These are phyloP conservation scores for Dendrolimus pini DNA, from an alignment of 2,888 invertebrate species.

Conservation along the genomic window DNA sequence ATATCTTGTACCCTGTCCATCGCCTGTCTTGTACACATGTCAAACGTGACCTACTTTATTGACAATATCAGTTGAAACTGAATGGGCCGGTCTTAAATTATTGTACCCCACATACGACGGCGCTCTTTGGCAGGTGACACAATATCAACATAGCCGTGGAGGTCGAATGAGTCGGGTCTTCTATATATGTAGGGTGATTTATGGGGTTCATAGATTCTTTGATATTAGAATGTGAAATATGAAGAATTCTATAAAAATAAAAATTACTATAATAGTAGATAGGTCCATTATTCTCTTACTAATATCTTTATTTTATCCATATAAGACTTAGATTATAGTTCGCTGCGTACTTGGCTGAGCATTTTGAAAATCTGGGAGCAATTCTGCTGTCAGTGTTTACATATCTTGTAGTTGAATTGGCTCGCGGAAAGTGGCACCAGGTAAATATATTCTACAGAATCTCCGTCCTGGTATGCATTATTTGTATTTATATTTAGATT, in stretches of 20 bases:
- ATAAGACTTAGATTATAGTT: too few species aligned
- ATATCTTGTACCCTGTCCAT: neutral
- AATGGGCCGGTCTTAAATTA: conserved; percentile 41
- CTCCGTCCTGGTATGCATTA: too few species aligned
- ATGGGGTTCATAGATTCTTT: neutral
- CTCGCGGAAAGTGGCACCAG: too few species aligned
- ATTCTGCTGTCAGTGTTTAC: too few species aligned
- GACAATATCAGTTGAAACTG: conserved; percentile 33
- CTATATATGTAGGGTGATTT: neutral
- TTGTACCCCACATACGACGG: conserved; percentile 23
- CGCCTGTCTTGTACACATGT: neutral
- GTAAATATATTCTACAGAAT: too few species aligned
- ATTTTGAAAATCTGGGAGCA: too few species aligned
- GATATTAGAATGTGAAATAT: neutral
- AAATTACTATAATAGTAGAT: too few species aligned
- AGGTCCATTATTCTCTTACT: too few species aligned
- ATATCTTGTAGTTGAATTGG: too few species aligned
- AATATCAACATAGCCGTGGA: conserved; percentile 1
- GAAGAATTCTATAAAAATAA: neutral
- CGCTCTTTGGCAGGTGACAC: conserved; percentile 5
- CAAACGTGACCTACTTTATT: neutral
- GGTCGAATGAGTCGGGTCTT: neutral
- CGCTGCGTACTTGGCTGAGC: too few species aligned
- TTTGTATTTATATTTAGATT: too few species aligned
- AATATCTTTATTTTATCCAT: too few species aligned